Base-by-base conservation (phyloP, 1,140 invertebrate species). In the Aporrectodea caliginosa region DNA sequence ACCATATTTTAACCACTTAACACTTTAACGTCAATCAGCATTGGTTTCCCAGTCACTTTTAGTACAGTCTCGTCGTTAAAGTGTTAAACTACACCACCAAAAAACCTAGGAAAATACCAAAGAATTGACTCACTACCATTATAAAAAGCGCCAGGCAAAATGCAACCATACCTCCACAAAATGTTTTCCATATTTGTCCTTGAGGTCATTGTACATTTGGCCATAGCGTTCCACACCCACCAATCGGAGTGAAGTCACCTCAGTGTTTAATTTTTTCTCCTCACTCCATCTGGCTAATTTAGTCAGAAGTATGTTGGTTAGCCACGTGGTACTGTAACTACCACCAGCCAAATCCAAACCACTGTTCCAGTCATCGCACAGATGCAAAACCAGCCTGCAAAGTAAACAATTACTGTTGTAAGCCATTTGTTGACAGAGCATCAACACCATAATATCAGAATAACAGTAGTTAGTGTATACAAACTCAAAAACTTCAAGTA, bases 131-230 rank as follows among this genome's bases (percentile, higher is more conserved):
- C 79, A 30, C 58, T 68, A 29, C 71, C 34, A 29, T 6, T 75
- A 35, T 27, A n/a, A 86, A 77, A 75, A 82, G 43, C 79, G 78
- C 32, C 16, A 69, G 35, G 69, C 71, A 69, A 35, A 69, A 75
- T 77, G 71, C 22, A 69, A 35, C 71, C 79, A 75, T 86, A 92
- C 93, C 89, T 92, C 86, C 29, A 93, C 91, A 83, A 96, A 90
- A 35, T 92, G 87, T 81, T 89, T 87, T 1, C 92, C 93, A 91
- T 97, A 95, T 86, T 93, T 95, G 0, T 89, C 82, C 87, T 97
- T 97, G 16, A 97, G 86, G 30, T 91, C 80, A 83, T 92, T 91
- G 87, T 96, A 96, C 33, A 93, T 88, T 43, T 85, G 80, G 84
- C 90, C 91, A 87, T 97, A 97, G 78, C 91, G 89, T 76, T 93